phyloP scores from a whole-genome alignment of 2,888 invertebrate species.

The Cephus pulcher region DNA sequence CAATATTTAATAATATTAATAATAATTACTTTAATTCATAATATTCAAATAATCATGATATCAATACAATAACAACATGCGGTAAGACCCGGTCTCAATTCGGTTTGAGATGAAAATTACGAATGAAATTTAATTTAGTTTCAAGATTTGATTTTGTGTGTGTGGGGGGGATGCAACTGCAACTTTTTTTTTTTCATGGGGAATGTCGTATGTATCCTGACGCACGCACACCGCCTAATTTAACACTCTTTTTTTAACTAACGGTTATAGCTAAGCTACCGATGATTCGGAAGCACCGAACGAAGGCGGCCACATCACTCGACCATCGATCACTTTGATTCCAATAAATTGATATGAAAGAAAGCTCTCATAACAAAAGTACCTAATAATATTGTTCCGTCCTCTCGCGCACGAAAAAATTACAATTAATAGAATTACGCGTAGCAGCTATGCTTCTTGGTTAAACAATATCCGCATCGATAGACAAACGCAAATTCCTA shows the following conservation, averaged over 20 bases:
- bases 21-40: slow-evolving; percentile 27
- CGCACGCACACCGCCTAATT: slow-evolving; percentile 12
- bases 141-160: slow-evolving; percentile 15
- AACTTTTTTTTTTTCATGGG: slow-evolving; percentile 1
- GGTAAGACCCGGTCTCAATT: slow-evolving; percentile 12
- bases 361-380: background rate
- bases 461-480: background rate
- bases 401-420: background rate
- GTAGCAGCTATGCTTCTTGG: background rate
- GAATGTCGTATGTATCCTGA: slow-evolving; percentile 15
- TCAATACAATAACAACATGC: slow-evolving; percentile 51
- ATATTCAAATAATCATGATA: slow-evolving; percentile 46
- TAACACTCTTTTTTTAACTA: slow-evolving; percentile 10
- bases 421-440: background rate
- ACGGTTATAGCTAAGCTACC: slow-evolving; percentile 15
- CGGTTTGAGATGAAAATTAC: slow-evolving; percentile 11
- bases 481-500: background rate
- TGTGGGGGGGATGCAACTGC: slow-evolving; percentile 9
- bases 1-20: slow-evolving; percentile 39
- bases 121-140: slow-evolving; percentile 10
- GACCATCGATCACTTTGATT: background rate
- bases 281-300: slow-evolving; percentile 13
- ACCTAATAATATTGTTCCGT: background rate
- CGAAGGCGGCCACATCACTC: background rate
- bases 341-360: background rate